These are phyloP conservation scores for Melanophora roralis DNA, from an alignment of 2,888 invertebrate species.

Conservation along the genomic window DNA sequence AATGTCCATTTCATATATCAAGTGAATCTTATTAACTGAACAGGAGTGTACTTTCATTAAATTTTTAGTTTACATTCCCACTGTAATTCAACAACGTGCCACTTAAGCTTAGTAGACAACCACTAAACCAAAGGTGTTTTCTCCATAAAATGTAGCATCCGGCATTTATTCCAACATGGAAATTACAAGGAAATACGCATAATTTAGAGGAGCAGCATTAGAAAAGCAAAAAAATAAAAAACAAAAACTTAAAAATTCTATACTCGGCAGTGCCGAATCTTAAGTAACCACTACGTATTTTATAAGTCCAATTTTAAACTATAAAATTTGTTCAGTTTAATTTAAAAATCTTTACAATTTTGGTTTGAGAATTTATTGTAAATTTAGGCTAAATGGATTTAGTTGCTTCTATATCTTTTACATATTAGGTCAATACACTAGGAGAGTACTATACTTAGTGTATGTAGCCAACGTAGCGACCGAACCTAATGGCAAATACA, in stretches of 20 bases:
- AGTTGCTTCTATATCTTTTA: too few relatives aligned
- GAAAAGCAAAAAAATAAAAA: not conserved
- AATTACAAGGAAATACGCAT: constrained; percentile 62
- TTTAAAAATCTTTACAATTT: too few relatives aligned
- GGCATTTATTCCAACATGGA: constrained; percentile 55
- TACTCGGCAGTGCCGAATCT: not conserved
- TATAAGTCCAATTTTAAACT: too few relatives aligned
- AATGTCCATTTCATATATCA: too few relatives aligned
- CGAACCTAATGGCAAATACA: too few relatives aligned
- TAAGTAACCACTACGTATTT: not conserved
- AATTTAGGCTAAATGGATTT: too few relatives aligned
- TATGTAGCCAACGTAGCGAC: too few relatives aligned
- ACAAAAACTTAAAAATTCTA: not conserved
- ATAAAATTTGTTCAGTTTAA: too few relatives aligned
- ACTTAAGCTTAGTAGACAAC: constrained; percentile 5
- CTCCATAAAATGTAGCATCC: constrained; percentile 40
- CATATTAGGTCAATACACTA: too few relatives aligned
- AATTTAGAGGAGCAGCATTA: constrained; percentile 42
- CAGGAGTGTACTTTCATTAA: not conserved
- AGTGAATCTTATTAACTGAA: too few relatives aligned
- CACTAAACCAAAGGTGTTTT: constrained; percentile 44
- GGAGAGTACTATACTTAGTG: too few relatives aligned
- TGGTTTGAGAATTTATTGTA: too few relatives aligned
- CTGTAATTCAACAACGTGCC: not conserved
- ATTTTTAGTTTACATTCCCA: not conserved